Evolutionary conservation across 1,140 invertebrate species (phyloP).

Genomic region (Bombus pyrosoma): DNA sequence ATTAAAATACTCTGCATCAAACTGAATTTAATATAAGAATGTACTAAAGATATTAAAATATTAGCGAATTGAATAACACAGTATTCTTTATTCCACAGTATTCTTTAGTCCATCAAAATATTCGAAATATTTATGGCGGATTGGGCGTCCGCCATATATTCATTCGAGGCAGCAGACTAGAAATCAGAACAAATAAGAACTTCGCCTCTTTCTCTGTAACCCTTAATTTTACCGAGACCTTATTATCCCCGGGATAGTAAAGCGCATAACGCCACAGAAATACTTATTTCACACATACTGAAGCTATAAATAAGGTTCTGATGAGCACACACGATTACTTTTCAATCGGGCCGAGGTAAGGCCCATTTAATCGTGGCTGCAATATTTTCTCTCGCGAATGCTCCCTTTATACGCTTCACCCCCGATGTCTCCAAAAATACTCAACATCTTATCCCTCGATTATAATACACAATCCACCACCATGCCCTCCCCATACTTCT

Average conservation of each 20-base stretch:
- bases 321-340: background rate
- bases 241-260: background rate
- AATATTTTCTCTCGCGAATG: background rate
- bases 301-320: background rate
- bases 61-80: too few species aligned
- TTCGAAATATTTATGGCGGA: too few species aligned
- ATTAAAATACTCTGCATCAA: background rate
- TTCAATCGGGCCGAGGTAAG: background rate
- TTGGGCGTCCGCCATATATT: too few species aligned
- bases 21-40: background rate
- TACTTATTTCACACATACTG: background rate
- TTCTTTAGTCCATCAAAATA: background rate
- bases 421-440: slow-evolving; percentile 35
- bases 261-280: too few species aligned
- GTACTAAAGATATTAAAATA: background rate
- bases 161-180: background rate
- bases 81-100: too few species aligned
- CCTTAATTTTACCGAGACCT: too few species aligned
- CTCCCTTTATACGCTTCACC: background rate
- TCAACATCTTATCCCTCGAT: slow-evolving; percentile 43
- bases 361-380: slow-evolving; percentile 6
- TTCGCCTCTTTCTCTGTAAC: too few species aligned
- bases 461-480: slow-evolving; percentile 58
- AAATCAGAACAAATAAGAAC: background rate
- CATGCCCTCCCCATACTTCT: background rate